Evolutionary conservation across 2,888 invertebrate species (phyloP), one percentile per base, ranked within the genome.

Genomic region (Ecliptopera silaceata): DNA sequence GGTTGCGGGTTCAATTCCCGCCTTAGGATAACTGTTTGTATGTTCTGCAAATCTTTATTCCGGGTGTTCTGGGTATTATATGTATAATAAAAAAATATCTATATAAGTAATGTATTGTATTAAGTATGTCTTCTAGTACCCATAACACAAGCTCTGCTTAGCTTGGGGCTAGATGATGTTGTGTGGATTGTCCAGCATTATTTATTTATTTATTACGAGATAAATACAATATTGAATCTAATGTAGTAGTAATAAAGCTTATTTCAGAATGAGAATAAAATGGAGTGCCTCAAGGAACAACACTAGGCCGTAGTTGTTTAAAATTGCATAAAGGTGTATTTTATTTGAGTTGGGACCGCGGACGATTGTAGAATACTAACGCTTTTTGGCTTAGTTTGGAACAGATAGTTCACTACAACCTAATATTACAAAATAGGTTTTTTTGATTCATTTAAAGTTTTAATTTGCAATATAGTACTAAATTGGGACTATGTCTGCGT

Each of bases 251-350:
- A 36, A 44, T 44, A 55, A 13, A 44, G 55, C 15, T 1, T 11
- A 44, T 48, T 44, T 52, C n/a, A n/a, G 13, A n/a, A n/a, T 34
- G 42, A 38, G n/a, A 4, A 5, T 0, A 6, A 3, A 18, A 4
- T 6, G 31, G 48, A 57, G 57, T 52, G 34, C 22, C 36, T 8
- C 46, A 52, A 44, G 49, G 48, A n/a, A 3, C 49, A 32, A 48
- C 29, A 43, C 20, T 17, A 29, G 53, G 47, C 42, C 36, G 48
- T 51, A 56, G 46, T 61, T 65, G 59, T 61, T 65, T 63, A 65
- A 65, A 65, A 63, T 63, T 65, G 65, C 63, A 65, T 63, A 52
- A 61, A 65, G 64, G 65, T 65, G 61, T 63, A 65, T 65, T 63
- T 63, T 65, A 63, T 63, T 65, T 53, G 63, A 63, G 61, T 60